Conservation (phyloP, 2,888 invertebrate genomes). For the Chelonus formosanus region DNA sequence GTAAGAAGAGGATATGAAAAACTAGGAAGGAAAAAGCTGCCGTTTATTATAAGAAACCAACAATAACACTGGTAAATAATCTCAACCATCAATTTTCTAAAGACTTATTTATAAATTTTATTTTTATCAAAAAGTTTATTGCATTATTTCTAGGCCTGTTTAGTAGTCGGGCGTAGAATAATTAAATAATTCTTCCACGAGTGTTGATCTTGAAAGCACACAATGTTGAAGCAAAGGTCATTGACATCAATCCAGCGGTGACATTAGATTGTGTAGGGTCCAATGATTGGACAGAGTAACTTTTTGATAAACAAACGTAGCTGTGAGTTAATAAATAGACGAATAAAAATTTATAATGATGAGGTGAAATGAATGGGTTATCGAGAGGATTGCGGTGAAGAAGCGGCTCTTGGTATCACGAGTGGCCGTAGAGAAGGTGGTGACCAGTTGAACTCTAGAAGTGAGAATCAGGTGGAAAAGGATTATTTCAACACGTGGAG, state of each 20-base stretch:
- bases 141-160: too few relatives aligned
- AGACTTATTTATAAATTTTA: too few relatives aligned
- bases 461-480: slow-evolving; percentile 2
- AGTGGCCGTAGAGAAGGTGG: not conserved
- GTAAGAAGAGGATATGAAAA: slow-evolving; percentile 1
- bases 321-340: too few relatives aligned
- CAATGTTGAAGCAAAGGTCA: slow-evolving; percentile 4
- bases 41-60: not conserved
- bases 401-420: slow-evolving; percentile 11
- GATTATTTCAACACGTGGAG: slow-evolving; percentile 27
- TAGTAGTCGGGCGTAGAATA: too few relatives aligned
- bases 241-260: slow-evolving; percentile 18
- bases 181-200: too few relatives aligned
- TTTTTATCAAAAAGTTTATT: too few relatives aligned
- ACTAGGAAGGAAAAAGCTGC: not conserved
- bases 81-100: too few relatives aligned
- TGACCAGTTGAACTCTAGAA: slow-evolving; percentile 1
- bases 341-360: not conserved
- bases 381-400: slow-evolving; percentile 12
- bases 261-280: slow-evolving; percentile 24
- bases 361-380: slow-evolving; percentile 34
- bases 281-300: slow-evolving; percentile 23
- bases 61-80: too few relatives aligned
- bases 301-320: too few relatives aligned
- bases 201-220: too few relatives aligned